Evolutionary conservation across 1,140 invertebrate genomes (phyloP), one percentile per base, ranked within the genome.

Genomic region (Teleogryllus occipitalis): DNA sequence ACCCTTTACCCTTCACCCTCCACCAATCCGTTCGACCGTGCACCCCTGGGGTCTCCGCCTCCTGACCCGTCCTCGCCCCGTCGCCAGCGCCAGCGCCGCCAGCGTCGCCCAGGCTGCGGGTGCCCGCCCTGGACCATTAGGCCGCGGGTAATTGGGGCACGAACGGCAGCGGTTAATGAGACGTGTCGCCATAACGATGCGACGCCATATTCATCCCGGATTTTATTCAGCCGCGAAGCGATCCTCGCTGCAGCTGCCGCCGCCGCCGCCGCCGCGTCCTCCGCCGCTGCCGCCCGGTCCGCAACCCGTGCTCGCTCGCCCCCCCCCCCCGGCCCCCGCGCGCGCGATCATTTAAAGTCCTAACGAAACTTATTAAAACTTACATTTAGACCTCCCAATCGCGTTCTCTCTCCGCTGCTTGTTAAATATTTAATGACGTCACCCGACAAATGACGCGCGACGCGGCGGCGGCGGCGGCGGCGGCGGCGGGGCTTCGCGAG

Each of bases 351-450:
- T 65, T 65, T 65, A 65, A 18, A 65, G 54, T 65, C 54, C 54
- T 65, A 65, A 65, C 54, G 54, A 65, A 65, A 65, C 54, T 65
- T 65, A 65, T 65, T 65, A 65, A 65, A 65, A 65, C 54, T 65
- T 65, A 7, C 54, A 65, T 65, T 65, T 65, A 65, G 54, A 65
- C 54, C 54, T 65, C 18, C 54, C 54, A 65, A 65, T 65, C 54
- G 54, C 54, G 18, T 18, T 65, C 54, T 39, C 27, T 39, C 27
- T 39, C 27, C 27, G 27, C 27, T 5, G 54, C 54, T 65, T 65
- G 54, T 65, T 65, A 65, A 65, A 65, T 65, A 65, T 65, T 65
- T 65, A 65, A 65, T 65, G 54, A 65, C 54, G 54, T 65, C 54
- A 65, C 18, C 54, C 54, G 54, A 65, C 54, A 65, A 65, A 65